phyloP scores from a whole-genome alignment of 2,113 vertebrate species.

The Promerops cafer region DNA sequence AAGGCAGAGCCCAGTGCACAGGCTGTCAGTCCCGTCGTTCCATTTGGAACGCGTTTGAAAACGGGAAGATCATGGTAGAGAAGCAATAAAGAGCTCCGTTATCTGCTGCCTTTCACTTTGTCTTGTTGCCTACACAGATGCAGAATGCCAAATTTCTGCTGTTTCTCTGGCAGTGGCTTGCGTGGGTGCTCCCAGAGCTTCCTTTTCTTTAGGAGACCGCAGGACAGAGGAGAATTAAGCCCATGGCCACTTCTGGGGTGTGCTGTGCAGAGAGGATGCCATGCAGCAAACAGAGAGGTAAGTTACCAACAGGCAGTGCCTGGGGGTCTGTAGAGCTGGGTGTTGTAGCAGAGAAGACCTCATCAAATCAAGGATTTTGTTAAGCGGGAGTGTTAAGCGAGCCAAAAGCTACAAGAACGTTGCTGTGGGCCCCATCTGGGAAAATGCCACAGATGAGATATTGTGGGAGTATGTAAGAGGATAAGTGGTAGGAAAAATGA shows the following conservation, averaged over 20 bases:
- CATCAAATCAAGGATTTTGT: slow-evolving; percentile 6
- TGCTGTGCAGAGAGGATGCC: background rate
- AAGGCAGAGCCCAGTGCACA: slow-evolving; percentile 14
- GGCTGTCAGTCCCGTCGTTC: background rate
- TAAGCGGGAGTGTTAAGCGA: slow-evolving; percentile 24
- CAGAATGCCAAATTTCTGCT: slow-evolving; percentile 37
- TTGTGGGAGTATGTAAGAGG: slow-evolving; percentile 60
- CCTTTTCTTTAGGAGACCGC: background rate
- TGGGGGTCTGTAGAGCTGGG: background rate
- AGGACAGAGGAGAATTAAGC: background rate
- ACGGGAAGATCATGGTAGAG: background rate
- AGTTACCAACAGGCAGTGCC: background rate
- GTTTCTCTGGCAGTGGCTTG: background rate
- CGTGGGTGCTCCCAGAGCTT: background rate
- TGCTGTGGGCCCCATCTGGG: slow-evolving; percentile 59
- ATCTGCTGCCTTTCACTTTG: slow-evolving; percentile 17
- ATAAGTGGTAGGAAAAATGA: slow-evolving; percentile 65
- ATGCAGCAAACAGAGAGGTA: rapidly evolving
- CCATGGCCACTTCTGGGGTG: background rate
- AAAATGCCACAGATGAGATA: slow-evolving; percentile 62
- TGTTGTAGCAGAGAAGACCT: background rate
- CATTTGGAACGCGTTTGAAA: slow-evolving; percentile 38
- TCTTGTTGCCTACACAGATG: slow-evolving; percentile 47
- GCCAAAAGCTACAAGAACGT: slow-evolving; percentile 52
- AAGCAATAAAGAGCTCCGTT: slow-evolving; percentile 39